Conservation (phyloP, 1,140 invertebrate genomes). For the Stratiolaelaps scimitus region DNA sequence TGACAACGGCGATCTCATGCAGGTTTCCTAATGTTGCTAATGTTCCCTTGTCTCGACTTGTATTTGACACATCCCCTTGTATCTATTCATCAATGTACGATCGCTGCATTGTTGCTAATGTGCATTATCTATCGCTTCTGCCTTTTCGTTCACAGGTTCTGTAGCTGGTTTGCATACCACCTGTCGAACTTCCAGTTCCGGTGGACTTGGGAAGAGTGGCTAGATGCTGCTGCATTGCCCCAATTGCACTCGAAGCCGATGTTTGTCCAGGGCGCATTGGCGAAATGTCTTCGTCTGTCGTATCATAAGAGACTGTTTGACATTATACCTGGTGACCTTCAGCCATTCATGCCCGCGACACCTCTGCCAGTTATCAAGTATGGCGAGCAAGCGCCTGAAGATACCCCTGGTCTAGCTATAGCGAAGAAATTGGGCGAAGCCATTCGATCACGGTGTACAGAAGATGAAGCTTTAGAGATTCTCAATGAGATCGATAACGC, state of each 20-base stretch:
- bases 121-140: slow-evolving; percentile 21
- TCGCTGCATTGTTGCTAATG: slow-evolving; percentile 26
- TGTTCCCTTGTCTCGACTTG: no score
- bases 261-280: slow-evolving; percentile 82
- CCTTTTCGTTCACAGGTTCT: slow-evolving; percentile 50
- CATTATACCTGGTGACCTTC: slow-evolving; percentile 75
- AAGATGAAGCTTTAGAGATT: slow-evolving; percentile 78
- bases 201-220: slow-evolving; percentile 97
- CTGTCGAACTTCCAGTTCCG: slow-evolving; percentile 97
- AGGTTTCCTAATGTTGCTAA: no score
- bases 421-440: slow-evolving; percentile 70
- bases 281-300: slow-evolving; percentile 77
- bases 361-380: slow-evolving; percentile 46
- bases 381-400: slow-evolving; percentile 46
- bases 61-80: no score
- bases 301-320: slow-evolving; percentile 86
- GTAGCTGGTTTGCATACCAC: slow-evolving; percentile 96
- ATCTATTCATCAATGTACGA: slow-evolving; percentile 12
- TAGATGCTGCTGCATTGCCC: slow-evolving; percentile 66
- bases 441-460: slow-evolving; percentile 70
- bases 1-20: no score
- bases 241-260: slow-evolving; percentile 82
- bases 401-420: slow-evolving; percentile 62
- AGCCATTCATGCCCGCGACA: slow-evolving; percentile 60
- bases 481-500: slow-evolving; percentile 56